These are phyloP conservation scores for Amaurobius ferox DNA, from an alignment of 2,888 invertebrate genomes.

Conservation along the genomic window DNA sequence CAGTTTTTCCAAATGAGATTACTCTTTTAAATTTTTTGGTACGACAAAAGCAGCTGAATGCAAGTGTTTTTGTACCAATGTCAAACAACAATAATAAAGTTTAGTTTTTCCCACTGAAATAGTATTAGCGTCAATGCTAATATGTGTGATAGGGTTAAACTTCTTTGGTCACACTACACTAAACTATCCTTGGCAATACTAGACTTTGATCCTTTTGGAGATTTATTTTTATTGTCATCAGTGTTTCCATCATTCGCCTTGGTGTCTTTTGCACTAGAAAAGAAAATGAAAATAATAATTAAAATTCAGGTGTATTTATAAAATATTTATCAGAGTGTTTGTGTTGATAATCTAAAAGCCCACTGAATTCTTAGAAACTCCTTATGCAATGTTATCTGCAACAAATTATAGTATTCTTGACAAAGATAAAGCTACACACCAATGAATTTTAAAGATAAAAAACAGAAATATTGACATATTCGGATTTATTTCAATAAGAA, in stretches of 20 bases:
- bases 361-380: background rate
- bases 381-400: background rate
- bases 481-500: too few relatives aligned
- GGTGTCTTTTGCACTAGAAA: slow-evolving; percentile 67
- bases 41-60: slow-evolving; percentile 61
- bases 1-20: slow-evolving; percentile 43
- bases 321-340: background rate
- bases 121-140: slow-evolving; percentile 58
- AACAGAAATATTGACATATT: too few relatives aligned
- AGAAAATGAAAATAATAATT: background rate
- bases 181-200: slow-evolving; percentile 94
- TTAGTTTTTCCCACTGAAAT: slow-evolving; percentile 56
- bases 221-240: slow-evolving; percentile 73
- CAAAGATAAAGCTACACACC: too few relatives aligned
- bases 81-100: slow-evolving; percentile 69
- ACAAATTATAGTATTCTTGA: too few relatives aligned
- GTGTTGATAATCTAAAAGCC: background rate
- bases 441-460: too few relatives aligned
- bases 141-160: slow-evolving; percentile 35
- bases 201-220: slow-evolving; percentile 82
- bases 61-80: slow-evolving; percentile 62
- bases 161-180: slow-evolving; percentile 80
- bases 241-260: slow-evolving; percentile 66
- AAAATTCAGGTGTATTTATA: background rate
- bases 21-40: slow-evolving; percentile 36